Base-by-base conservation (phyloP, 2,888 invertebrate species). In the Lamellibrachia satsuma region DNA sequence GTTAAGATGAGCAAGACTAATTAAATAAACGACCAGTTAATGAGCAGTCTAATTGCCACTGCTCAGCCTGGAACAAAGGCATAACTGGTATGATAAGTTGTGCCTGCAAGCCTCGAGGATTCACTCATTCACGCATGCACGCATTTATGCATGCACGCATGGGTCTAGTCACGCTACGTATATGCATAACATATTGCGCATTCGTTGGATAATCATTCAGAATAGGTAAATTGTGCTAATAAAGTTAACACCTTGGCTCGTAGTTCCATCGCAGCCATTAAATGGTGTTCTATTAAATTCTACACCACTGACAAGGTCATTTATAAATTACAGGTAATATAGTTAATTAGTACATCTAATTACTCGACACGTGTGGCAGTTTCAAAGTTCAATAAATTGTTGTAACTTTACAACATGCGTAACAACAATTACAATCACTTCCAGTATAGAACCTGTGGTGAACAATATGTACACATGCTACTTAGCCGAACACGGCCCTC, bases 1-100 rank as follows among this genome's bases (percentile, higher is more conserved):
- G 75, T 75, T 75, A 75, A 75, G n/a, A 75, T 2, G 75, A 75
- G 75, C 75, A 75, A 22, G 75, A 75, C 75, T 75, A 75, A 75
- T 75, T 75, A 75, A 75, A 75, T 75, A 75, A 75, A 75, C 75
- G 75, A 75, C 75, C 15, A n/a, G 75, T n/a, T 75, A 75, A 75
- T 75, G 75, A 75, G 75, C 75, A 75, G n/a, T 75, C 75, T 75
- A 75, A 75, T 75, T 75, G 75, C 6, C 75, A 75, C n/a, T 75
- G 22, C 75, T 75, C 75, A 75, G n/a, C 75, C 6, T n/a, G 6
- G 75, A 15, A 75, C 75, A 75, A 75, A 75, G 75, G 75, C 75
- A 75, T 75, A 75, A 75, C 75, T 75, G 3, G 75, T 22, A 75
- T 75, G 75, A 75, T 75, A 15, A 3, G 2, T n/a, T 0, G 75